These are phyloP conservation scores for Heliconius aoede DNA, from an alignment of 2,888 invertebrate genomes.

Conservation along the genomic window DNA sequence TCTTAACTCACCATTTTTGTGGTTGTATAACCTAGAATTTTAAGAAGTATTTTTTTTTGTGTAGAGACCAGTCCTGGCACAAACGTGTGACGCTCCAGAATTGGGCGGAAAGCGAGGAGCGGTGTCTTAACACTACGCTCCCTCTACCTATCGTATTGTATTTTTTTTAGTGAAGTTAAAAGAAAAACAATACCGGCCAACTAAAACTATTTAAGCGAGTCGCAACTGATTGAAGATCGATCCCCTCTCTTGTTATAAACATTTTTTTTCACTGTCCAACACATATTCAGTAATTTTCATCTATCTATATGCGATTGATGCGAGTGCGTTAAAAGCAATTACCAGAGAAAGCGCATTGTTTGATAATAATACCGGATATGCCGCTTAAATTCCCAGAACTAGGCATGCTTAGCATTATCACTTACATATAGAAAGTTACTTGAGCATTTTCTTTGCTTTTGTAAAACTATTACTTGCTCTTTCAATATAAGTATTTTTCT, in stretches of 20 bases:
- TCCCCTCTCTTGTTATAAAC: no score
- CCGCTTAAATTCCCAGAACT: slow-evolving; percentile 11
- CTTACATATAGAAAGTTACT: background rate
- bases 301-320: slow-evolving; percentile 3
- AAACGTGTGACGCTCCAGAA: no score
- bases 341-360: slow-evolving; percentile 37
- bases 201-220: no score
- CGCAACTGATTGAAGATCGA: no score
- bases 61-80: no score
- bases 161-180: no score
- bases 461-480: background rate
- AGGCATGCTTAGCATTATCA: slow-evolving; percentile 7
- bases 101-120: no score
- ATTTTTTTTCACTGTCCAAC: background rate
- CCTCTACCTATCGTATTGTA: no score
- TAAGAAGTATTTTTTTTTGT: no score
- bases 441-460: background rate
- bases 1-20: slow-evolving; percentile 42
- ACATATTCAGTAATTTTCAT: background rate
- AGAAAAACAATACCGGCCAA: no score
- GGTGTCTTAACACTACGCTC: no score
- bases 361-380: slow-evolving; percentile 20
- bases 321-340: slow-evolving; percentile 12
- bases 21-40: background rate
- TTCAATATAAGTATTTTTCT: background rate